Percentiles rank a stretch among this genome's conserved stretches.
Evolutionary conservation across 2,797 vertebrate genomes (phyloP).

Genomic region (Rhodeus uyekii): DNA sequence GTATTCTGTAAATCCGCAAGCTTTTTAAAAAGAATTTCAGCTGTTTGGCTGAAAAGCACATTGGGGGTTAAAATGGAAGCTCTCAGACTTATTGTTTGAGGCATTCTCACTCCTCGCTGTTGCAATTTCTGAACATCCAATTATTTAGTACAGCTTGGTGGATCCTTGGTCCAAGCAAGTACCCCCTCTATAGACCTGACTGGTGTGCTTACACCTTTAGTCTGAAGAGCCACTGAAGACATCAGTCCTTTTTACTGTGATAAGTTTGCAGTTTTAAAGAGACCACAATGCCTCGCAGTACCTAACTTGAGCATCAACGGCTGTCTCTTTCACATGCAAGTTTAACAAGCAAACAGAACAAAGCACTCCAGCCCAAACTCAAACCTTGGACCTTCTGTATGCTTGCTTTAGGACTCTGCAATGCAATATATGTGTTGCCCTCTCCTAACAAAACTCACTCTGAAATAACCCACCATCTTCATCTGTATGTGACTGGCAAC

Average conservation of each 20-base stretch:
- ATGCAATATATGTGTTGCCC: conserved; percentile 40
- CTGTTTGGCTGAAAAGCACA: conserved; percentile 24
- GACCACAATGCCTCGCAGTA: background rate
- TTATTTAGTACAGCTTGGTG: conserved; percentile 31
- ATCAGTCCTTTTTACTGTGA: background rate
- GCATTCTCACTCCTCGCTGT: background rate
- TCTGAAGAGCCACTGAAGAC: background rate
- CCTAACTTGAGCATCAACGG: background rate
- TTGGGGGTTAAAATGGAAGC: conserved; percentile 7
- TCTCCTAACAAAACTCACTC: conserved; percentile 42
- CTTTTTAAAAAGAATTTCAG: conserved; percentile 23
- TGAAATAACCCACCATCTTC: conserved; percentile 32
- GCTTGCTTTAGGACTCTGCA: conserved; percentile 23
- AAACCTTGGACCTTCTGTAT: conserved; percentile 6
- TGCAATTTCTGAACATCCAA: conserved; percentile 11
- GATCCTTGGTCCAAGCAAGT: background rate
- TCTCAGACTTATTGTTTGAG: conserved; percentile 9
- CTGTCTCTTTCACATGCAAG: conserved; percentile 17
- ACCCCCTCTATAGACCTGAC: conserved; percentile 9
- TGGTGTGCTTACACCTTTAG: background rate
- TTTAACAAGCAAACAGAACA: conserved; percentile 28
- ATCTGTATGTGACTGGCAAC: conserved; percentile 40
- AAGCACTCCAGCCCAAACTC: background rate
- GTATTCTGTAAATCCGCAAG: conserved; percentile 1
- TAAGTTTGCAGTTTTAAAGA: conserved; percentile 1